Conservation (phyloP, 1,140 invertebrate genomes). For the Drosophila tsacasi region DNA sequence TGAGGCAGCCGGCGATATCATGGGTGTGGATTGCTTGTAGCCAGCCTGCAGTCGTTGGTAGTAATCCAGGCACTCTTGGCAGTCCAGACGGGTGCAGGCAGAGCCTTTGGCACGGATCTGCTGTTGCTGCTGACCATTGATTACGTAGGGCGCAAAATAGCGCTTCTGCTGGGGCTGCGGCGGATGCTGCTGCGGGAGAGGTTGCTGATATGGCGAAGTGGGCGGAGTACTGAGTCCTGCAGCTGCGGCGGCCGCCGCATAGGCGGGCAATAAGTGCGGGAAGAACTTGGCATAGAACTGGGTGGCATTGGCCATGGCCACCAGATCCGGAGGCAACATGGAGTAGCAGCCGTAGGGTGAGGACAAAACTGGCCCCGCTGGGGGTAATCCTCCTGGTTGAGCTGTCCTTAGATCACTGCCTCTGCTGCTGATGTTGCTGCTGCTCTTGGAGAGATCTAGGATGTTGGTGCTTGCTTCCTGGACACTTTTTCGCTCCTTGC, state of each 20-base stretch:
- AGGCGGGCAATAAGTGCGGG: constrained; percentile 71
- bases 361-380: not conserved
- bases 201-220: constrained; percentile 65
- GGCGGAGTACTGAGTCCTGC: constrained; percentile 64
- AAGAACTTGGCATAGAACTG: constrained; percentile 83
- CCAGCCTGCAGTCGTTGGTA: constrained; percentile 58
- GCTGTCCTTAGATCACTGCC: not conserved
- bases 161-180: constrained; percentile 64
- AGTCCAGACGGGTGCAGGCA: constrained; percentile 62
- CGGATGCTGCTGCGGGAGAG: constrained; percentile 39
- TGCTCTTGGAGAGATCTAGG: constrained; percentile 75
- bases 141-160: constrained; percentile 77
- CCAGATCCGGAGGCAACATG: constrained; percentile 66
- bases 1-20: constrained; percentile 68
- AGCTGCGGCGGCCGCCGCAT: constrained; percentile 68
- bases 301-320: constrained; percentile 80
- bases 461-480: constrained; percentile 48
- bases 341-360: constrained; percentile 43
- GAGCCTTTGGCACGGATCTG: constrained; percentile 10
- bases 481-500: constrained; percentile 48
- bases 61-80: constrained; percentile 70
- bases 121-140: constrained; percentile 49
- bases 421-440: not conserved
- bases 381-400: not conserved
- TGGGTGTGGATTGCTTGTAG: constrained; percentile 49